These are phyloP conservation scores for Dendrocincla tyrannina DNA, from an alignment of 2,797 vertebrate genomes.

Conservation along the genomic window DNA sequence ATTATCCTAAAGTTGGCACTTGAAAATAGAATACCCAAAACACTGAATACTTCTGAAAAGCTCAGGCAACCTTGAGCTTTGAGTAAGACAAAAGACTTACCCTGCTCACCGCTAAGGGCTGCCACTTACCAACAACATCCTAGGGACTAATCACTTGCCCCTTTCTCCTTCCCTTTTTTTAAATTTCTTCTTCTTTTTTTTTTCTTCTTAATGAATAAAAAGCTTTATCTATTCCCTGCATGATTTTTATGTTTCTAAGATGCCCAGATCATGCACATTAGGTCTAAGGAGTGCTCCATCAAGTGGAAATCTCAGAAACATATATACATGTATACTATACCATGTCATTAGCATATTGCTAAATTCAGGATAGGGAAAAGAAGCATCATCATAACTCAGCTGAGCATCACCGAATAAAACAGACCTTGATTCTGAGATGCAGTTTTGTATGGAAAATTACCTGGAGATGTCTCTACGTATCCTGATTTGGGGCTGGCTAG, in stretches of 20 bases:
- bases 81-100: background rate
- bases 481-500: background rate
- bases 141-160: background rate
- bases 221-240: background rate
- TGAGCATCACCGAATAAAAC: fast-evolving
- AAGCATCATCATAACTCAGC: background rate
- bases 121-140: background rate
- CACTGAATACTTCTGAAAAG: background rate
- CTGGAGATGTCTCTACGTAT: background rate
- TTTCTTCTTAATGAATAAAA: fast-evolving
- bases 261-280: background rate
- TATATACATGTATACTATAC: fast-evolving
- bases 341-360: background rate
- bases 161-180: background rate
- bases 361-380: background rate
- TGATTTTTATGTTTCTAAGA: background rate
- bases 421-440: background rate
- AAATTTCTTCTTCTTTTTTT: too few species aligned
- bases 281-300: background rate
- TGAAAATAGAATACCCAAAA: background rate
- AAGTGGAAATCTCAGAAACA: background rate
- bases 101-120: background rate
- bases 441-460: background rate
- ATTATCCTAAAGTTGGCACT: background rate
- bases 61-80: background rate